These are phyloP conservation scores for Synergus itoensis DNA, from an alignment of 2,888 invertebrate species.

Conservation along the genomic window DNA sequence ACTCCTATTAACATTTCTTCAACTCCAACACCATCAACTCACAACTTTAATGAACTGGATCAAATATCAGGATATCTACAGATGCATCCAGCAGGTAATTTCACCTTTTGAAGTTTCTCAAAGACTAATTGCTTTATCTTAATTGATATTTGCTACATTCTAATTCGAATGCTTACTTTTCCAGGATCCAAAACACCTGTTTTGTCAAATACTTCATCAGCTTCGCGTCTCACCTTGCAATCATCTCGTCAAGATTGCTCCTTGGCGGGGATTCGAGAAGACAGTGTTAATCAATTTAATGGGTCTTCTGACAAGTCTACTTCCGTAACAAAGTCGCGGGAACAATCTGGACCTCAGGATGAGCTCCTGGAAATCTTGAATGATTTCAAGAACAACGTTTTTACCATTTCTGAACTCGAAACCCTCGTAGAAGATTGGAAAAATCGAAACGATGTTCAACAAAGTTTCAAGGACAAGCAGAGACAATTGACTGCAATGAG, in stretches of 20 bases:
- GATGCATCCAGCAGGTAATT: constrained; percentile 78
- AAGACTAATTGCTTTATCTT: no score
- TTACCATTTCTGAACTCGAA: constrained; percentile 91
- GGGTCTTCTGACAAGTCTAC: constrained; percentile 50
- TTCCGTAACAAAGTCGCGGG: constrained; percentile 65
- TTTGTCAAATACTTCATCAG: constrained; percentile 5
- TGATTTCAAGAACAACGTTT: constrained; percentile 93
- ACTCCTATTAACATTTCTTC: constrained; percentile 58
- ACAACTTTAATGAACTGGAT: constrained; percentile 65
- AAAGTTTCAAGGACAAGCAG: constrained; percentile 91
- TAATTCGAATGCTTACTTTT: neutral
- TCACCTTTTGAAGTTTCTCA: neutral
- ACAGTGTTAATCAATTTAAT: constrained; percentile 32
- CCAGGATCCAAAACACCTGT: constrained; percentile 5
- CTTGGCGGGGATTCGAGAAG: constrained; percentile 39
- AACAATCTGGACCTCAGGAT: constrained; percentile 80
- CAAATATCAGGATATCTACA: constrained; percentile 77
- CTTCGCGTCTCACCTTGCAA: constrained; percentile 18
- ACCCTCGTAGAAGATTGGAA: constrained; percentile 92
- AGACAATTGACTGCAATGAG: constrained; percentile 90
- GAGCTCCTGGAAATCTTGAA: constrained; percentile 92
- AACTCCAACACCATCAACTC: constrained; percentile 56
- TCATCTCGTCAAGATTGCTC: constrained; percentile 50
- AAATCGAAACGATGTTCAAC: constrained; percentile 91
- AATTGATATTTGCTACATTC: neutral